Base-by-base conservation (phyloP, 35 echinoderm and acorn worm genomes). In the Ophioderma brevispina region DNA sequence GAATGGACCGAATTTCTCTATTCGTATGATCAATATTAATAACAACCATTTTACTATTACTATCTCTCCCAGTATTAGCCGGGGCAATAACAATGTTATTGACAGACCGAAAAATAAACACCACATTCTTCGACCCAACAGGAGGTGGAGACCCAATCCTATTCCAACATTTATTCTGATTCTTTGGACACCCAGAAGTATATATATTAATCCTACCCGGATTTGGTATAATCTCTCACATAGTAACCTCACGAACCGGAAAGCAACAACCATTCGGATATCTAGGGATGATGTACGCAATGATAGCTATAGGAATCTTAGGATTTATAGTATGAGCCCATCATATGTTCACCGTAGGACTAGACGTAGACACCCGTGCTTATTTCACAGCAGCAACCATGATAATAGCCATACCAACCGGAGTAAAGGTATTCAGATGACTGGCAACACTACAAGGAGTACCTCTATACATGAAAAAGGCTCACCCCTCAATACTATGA, bases 391-490 rank as follows among this genome's bases (percentile, higher is more conserved):
- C 90, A 0, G 90, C 90, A 23, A 96, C 94, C 0, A 92, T 96
- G 90, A 92, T 92, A 17, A 96, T 96, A 49, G 94, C 94, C 0
- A 82, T 96, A 14, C 94, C 94, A 17, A 96, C 94, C 0, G 94
- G 94, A 1, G 89, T 96, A 30, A 96, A 96, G 94, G 91, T 96
- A 0, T 96, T 96, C 36, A 92, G 90, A 10, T 96, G 94, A 63
- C 85, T 96, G 77, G 90, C 90, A 41, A 96, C 90, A 0, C 41
- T 96, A 11, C 90, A 92, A 38, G 94, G 94, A 34, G 84, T 86
- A 39, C 87, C 76, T 11, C 34, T 96, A 38, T 80, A 77, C 25
- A 89, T 82, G 40, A 90, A 96, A 36, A 92, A 90, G 46, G 46
- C 46, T 52, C 46, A 52, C 46, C 46, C 46, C 11, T 90, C 94